These are phyloP conservation scores for Cassiopea xamachana DNA, from an alignment of 30 jellyfish, hydroid and myxozoan species.

Conservation along the genomic window DNA sequence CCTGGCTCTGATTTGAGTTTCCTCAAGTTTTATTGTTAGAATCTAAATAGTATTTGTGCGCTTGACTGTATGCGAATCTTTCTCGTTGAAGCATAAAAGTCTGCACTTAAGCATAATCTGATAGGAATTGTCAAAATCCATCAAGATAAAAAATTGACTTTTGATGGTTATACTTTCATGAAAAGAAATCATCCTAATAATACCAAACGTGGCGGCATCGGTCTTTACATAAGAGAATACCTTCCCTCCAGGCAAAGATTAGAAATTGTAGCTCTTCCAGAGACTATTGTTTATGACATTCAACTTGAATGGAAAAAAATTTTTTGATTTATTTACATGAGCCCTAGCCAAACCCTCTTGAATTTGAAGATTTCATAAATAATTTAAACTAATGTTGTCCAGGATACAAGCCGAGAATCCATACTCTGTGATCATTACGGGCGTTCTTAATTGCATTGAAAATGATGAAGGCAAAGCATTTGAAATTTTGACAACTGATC, in stretches of 20 bases:
- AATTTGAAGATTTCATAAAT: constrained; percentile 3
- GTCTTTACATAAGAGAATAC: constrained; percentile 10
- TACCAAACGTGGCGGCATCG: not conserved
- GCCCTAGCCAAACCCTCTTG: constrained; percentile 13
- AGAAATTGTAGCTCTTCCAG: constrained; percentile 5
- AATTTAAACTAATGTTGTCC: not conserved
- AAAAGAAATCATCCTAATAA: constrained; percentile 6
- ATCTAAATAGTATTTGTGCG: too few species aligned
- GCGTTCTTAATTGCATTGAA: constrained; percentile 10
- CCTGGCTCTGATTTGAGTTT: too few species aligned
- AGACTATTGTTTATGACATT: not conserved
- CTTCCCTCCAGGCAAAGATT: not conserved
- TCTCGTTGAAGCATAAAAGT: too few species aligned
- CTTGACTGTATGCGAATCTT: too few species aligned
- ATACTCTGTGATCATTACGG: not conserved
- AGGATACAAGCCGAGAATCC: not conserved
- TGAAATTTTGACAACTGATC: constrained; percentile 29
- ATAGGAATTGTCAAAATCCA: constrained; percentile 7
- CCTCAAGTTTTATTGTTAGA: too few species aligned
- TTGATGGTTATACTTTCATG: constrained; percentile 5
- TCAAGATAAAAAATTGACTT: not conserved
- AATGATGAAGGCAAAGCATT: constrained; percentile 20
- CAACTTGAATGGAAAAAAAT: constrained; percentile 1
- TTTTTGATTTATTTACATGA: not conserved
- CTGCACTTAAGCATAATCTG: not conserved